Conservation (phyloP, 2,888 invertebrate genomes). For the Sympetrum striolatum region DNA sequence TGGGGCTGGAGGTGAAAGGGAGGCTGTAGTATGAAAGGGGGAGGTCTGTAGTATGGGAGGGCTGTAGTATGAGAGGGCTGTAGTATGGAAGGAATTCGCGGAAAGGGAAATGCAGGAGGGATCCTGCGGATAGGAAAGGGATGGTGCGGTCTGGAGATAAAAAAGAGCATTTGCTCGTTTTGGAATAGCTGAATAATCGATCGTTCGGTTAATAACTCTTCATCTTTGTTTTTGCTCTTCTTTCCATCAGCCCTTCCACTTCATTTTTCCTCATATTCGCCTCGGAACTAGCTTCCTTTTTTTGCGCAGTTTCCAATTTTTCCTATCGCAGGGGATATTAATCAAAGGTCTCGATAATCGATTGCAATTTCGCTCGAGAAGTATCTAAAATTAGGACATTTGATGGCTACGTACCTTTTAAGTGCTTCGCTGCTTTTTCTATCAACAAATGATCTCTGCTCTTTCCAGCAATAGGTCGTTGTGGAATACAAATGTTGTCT, state of each 20-base stretch:
- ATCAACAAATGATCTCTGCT: too few relatives aligned
- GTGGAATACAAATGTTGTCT: too few relatives aligned
- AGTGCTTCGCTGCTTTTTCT: too few relatives aligned
- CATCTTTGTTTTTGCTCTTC: neutral
- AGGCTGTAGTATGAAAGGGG: too few relatives aligned
- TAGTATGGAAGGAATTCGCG: neutral
- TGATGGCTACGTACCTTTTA: too few relatives aligned
- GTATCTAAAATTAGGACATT: too few relatives aligned
- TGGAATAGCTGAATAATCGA: conserved; percentile 42
- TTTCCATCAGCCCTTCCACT: neutral
- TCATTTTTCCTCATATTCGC: neutral
- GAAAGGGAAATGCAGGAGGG: neutral
- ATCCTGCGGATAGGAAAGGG: neutral
- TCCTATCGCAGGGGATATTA: neutral
- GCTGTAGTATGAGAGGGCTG: neutral
- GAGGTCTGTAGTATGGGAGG: neutral
- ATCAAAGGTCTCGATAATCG: too few relatives aligned
- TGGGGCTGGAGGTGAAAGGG: neutral
- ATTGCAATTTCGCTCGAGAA: too few relatives aligned
- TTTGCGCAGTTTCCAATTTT: neutral
- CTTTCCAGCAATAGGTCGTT: too few relatives aligned
- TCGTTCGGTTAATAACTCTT: conserved; percentile 17
- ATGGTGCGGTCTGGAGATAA: neutral
- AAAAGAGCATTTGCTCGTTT: conserved; percentile 6
- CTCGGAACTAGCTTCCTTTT: too few relatives aligned